These are phyloP conservation scores for Glyptemys insculpta DNA, from an alignment of 2,797 vertebrate genomes.

Conservation along the genomic window DNA sequence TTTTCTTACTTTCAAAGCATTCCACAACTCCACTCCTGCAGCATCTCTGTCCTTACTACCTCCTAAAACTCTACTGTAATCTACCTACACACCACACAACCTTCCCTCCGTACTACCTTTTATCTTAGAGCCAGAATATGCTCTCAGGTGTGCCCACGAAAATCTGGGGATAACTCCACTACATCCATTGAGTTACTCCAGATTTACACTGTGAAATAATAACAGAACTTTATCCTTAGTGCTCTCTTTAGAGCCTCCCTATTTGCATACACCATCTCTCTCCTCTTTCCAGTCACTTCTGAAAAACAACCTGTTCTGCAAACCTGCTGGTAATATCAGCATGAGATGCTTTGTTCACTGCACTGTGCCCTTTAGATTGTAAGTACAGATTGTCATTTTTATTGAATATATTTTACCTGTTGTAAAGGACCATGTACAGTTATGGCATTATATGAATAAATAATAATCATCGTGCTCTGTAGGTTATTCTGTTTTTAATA, in stretches of 20 bases:
- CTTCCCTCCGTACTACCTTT: background rate
- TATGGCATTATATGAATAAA: background rate
- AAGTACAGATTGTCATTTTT: conserved; percentile 27
- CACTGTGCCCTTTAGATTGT: conserved; percentile 26
- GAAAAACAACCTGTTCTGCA: background rate
- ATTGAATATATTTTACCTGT: background rate
- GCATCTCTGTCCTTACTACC: background rate
- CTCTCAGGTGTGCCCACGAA: background rate
- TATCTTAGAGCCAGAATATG: background rate
- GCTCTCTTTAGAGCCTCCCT: background rate
- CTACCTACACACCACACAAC: background rate
- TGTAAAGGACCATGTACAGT: background rate
- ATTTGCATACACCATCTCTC: background rate
- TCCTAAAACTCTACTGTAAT: background rate
- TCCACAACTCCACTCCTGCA: background rate
- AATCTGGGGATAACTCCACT: background rate
- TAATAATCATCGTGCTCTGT: conserved; percentile 16
- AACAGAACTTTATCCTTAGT: background rate
- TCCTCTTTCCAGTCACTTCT: background rate
- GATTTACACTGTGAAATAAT: background rate
- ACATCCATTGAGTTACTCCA: background rate
- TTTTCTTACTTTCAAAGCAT: background rate
- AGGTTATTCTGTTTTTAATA: conserved; percentile 44
- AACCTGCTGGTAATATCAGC: accelerated
- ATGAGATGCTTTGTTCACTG: background rate